phyloP scores from a whole-genome alignment of 2,797 vertebrate genomes.

The Cuniculus paca region DNA sequence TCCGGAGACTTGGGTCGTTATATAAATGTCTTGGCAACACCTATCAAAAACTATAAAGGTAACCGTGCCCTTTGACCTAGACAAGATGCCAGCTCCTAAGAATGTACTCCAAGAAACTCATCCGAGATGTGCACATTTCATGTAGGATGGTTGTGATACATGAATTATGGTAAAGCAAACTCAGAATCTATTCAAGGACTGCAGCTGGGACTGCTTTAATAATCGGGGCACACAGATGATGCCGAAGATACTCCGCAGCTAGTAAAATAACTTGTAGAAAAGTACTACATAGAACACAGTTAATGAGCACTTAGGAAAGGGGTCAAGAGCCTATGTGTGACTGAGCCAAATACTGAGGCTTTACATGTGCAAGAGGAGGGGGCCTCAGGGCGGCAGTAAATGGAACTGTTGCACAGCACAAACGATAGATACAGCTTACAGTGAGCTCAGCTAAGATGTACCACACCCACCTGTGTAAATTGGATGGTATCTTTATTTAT shows the following conservation, averaged over 20 bases:
- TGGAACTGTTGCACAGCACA: neutral
- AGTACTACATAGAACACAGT: neutral
- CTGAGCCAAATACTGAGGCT: neutral
- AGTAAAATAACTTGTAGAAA: neutral
- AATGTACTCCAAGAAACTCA: slow-evolving; percentile 8
- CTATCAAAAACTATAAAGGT: neutral
- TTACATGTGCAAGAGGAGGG: neutral
- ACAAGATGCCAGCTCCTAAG: neutral
- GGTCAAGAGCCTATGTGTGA: neutral
- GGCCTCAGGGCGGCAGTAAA: neutral
- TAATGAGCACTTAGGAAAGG: neutral
- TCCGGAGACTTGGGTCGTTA: too few species aligned
- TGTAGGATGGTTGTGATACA: neutral
- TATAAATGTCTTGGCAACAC: neutral
- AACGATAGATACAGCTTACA: neutral
- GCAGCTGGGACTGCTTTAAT: neutral
- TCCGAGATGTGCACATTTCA: neutral
- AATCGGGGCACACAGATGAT: neutral
- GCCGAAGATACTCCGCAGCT: neutral
- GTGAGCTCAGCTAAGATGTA: neutral
- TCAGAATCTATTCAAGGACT: neutral
- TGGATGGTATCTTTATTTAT: neutral
- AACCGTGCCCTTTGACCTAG: neutral
- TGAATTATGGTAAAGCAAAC: neutral
- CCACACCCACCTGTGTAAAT: neutral